Conservation (phyloP, 2,888 invertebrate genomes). For the Brenthis hecate region DNA sequence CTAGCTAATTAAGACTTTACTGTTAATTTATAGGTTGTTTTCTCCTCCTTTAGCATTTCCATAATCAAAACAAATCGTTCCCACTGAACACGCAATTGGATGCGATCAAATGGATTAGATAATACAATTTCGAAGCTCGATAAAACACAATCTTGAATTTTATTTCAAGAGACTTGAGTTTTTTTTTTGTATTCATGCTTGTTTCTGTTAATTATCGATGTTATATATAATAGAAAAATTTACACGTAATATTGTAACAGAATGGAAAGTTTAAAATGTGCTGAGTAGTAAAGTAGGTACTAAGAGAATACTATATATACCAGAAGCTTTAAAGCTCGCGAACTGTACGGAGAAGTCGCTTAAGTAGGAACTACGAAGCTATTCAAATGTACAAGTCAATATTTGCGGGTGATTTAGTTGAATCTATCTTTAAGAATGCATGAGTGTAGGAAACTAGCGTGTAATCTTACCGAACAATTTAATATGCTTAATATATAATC, state of each 20-base stretch:
- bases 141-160: constrained; percentile 19
- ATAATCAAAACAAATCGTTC: constrained; percentile 80
- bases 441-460: constrained; percentile 24
- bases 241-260: constrained; percentile 9
- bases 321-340: constrained; percentile 7
- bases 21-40: constrained; percentile 78
- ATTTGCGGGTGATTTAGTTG: constrained; percentile 36
- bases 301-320: constrained; percentile 20
- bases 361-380: constrained; percentile 30
- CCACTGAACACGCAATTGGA: constrained; percentile 71
- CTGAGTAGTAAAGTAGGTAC: constrained; percentile 11
- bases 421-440: constrained; percentile 23
- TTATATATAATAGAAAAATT: not conserved
- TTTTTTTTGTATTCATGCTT: constrained; percentile 3
- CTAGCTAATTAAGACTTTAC: constrained; percentile 75
- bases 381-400: constrained; percentile 36
- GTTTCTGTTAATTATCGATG: not conserved
- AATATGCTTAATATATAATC: too few relatives aligned
- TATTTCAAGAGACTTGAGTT: not conserved
- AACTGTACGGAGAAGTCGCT: constrained; percentile 20
- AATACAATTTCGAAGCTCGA: constrained; percentile 36
- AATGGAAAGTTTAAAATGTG: constrained; percentile 7
- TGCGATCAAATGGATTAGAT: constrained; percentile 71
- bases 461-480: constrained; percentile 32
- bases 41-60: constrained; percentile 59